Evolutionary conservation across 2,113 vertebrate species (phyloP), one percentile per base, ranked within the genome.

Genomic region (Crotalus helleri): DNA sequence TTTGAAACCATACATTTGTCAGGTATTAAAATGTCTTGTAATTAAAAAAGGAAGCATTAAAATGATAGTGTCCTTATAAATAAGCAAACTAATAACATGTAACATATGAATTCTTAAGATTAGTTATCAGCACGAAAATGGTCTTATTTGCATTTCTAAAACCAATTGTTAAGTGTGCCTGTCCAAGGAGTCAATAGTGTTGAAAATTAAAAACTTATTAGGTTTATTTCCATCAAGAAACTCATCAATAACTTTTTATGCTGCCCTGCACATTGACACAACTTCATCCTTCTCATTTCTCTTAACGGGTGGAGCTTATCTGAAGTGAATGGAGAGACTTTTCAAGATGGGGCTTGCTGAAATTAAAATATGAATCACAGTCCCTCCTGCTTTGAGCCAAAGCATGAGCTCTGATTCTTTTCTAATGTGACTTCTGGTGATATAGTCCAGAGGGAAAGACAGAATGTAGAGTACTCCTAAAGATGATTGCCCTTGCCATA

Each of bases 11-110:
- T 92, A 95, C 26, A 61, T 94, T 95, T 95, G 53, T 89, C 91
- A 95, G 93, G 91, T 91, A 96, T 96, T 95, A 57, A 89, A 94
- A 95, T 96, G 92, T 81, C 91, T 93, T 90, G 1, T 93, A 96
- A 91, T 85, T 74, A 44, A 91, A 15, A 95, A 59, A 95, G 94
- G 29, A 88, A 5, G 92, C 44, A 69, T 90, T 33, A 92, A 90
- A 89, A 59, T 59, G 53, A 46, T 49, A 90, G 69, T 44, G 91
- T 85, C 87, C 94, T 91, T 93, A 89, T 86, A 95, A 85, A 92
- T 93, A 94, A 96, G 92, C 92, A 94, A 91, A 95, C 93, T 86
- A 92, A 93, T 85, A 91, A 86, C 91, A 95, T 91, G 4, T 13
- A 94, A 96, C 93, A 94, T 91, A 93, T 19, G 26, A 93, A 91